Evolutionary conservation across 1,140 invertebrate genomes (phyloP).

Genomic region (Drosophila albomicans): DNA sequence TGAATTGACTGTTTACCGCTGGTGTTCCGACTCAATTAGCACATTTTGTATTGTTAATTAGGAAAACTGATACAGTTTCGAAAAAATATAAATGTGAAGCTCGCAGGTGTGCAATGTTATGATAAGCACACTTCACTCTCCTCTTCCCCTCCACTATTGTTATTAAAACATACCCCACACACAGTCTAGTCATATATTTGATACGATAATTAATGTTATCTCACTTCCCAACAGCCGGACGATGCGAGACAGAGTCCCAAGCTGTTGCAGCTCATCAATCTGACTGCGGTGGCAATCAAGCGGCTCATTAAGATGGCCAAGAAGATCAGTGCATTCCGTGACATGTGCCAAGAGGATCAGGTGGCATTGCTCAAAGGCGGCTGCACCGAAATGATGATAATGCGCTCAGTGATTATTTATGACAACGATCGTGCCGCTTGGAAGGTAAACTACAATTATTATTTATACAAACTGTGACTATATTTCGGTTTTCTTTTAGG

Average conservation of each 20-base stretch:
- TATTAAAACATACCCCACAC: conserved; percentile 50
- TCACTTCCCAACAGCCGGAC: conserved; percentile 84
- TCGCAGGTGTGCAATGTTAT: conserved; percentile 61
- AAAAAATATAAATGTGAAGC: conserved; percentile 52
- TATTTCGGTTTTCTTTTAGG: conserved; percentile 79
- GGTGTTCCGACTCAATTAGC: conserved; percentile 71
- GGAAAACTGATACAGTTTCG: conserved; percentile 72
- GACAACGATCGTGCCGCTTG: conserved; percentile 93
- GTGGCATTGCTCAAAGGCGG: conserved; percentile 94
- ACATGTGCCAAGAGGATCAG: conserved; percentile 96
- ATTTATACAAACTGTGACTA: background rate
- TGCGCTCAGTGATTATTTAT: conserved; percentile 94
- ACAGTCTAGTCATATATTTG: conserved; percentile 43
- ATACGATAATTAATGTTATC: conserved; percentile 26
- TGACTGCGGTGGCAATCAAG: conserved; percentile 95
- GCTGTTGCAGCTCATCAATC: conserved; percentile 93
- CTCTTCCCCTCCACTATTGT: background rate
- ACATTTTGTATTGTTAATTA: conserved; percentile 78
- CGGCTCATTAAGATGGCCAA: conserved; percentile 96
- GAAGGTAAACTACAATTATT: conserved; percentile 87
- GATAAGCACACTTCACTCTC: conserved; percentile 52
- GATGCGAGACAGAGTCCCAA: conserved; percentile 89
- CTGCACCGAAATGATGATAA: conserved; percentile 92
- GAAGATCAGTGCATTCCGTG: conserved; percentile 94
- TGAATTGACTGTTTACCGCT: conserved; percentile 55